Percentiles rank a stretch among this genome's conserved stretches.
These are phyloP conservation scores for Coluber constrictor DNA, from an alignment of 2,797 vertebrate genomes.

Conservation along the genomic window DNA sequence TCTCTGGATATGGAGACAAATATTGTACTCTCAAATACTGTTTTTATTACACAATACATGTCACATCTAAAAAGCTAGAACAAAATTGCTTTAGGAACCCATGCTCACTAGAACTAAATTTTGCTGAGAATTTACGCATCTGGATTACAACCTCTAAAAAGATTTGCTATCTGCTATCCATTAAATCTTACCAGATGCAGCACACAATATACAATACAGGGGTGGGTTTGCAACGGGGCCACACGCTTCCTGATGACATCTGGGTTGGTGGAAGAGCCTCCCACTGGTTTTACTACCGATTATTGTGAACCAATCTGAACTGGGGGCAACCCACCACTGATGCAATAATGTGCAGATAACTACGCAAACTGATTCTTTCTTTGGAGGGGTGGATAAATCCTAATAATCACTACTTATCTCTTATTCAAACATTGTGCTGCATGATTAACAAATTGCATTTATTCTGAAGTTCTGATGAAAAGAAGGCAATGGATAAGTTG, in stretches of 20 bases:
- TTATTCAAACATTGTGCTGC: neutral
- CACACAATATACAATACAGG: neutral
- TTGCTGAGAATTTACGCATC: neutral
- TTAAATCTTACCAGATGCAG: neutral
- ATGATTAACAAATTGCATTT: neutral
- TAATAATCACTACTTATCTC: neutral
- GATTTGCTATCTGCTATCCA: neutral
- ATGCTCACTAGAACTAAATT: neutral
- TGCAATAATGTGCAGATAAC: neutral
- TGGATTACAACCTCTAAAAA: neutral
- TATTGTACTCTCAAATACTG: neutral
- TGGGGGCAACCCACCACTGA: no score
- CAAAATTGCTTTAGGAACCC: neutral
- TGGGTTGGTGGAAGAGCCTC: no score
- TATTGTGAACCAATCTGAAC: no score
- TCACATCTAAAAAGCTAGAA: neutral
- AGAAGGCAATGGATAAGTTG: neutral
- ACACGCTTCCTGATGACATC: no score
- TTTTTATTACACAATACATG: no score
- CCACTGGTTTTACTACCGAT: no score
- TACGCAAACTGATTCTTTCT: neutral
- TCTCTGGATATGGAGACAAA: neutral
- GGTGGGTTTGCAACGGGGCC: no score
- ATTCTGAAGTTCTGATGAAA: neutral
- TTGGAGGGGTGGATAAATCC: neutral